phyloP scores from a whole-genome alignment of 2,113 vertebrate genomes.

The Vireo altiloquus region DNA sequence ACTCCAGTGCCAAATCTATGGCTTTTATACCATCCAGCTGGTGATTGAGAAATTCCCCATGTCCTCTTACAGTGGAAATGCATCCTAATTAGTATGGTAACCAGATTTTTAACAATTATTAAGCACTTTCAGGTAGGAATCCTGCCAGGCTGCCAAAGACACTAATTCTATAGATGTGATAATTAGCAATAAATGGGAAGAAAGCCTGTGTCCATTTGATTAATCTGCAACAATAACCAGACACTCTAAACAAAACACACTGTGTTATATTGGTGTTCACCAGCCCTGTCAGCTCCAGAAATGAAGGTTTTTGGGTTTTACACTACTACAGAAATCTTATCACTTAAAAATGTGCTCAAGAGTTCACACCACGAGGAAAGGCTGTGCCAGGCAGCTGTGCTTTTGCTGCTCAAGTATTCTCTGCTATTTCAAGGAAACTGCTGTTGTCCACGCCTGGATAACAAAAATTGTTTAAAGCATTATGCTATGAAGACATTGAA shows the following conservation, averaged over 20 bases:
- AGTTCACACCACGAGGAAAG: not conserved
- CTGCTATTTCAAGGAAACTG: not conserved
- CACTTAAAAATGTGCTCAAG: not conserved
- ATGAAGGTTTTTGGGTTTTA: accelerated
- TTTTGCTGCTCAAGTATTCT: not conserved
- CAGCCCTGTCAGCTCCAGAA: not conserved
- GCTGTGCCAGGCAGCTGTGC: not conserved
- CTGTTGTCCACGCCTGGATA: not conserved
- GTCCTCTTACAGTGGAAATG: not conserved
- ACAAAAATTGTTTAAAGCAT: not conserved
- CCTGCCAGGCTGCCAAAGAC: not conserved
- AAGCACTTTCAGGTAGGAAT: not conserved
- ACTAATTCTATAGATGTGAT: no score
- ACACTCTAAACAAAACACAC: not conserved
- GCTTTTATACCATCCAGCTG: not conserved
- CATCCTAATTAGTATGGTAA: not conserved
- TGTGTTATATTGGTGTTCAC: not conserved
- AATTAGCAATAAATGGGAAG: not conserved
- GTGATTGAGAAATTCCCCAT: not conserved
- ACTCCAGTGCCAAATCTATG: not conserved
- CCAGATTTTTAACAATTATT: not conserved
- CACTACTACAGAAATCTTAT: not conserved
- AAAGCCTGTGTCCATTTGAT: not conserved
- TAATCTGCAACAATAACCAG: not conserved
- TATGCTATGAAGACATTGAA: not conserved